Evolutionary conservation across 2,113 vertebrate genomes (phyloP).

Genomic region (Sinosuthora webbiana): DNA sequence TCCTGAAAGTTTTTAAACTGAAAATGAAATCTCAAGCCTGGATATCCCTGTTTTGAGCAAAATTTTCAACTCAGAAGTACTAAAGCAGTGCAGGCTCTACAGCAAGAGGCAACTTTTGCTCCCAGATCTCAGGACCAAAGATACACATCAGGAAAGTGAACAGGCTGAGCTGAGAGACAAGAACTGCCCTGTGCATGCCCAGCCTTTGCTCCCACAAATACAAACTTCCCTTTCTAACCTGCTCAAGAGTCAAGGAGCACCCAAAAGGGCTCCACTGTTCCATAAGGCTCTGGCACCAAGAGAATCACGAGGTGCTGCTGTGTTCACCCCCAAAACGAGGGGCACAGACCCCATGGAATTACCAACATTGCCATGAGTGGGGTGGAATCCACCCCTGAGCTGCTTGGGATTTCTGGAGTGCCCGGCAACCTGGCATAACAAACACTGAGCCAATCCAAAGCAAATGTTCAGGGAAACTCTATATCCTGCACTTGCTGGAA

Average conservation of each 20-base stretch:
- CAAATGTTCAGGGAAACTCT: slow-evolving; percentile 28
- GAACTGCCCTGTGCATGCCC: background rate
- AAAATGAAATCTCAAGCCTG: background rate
- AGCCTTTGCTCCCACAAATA: background rate
- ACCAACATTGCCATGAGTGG: rapidly evolving
- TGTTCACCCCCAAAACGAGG: background rate
- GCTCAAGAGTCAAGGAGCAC: background rate
- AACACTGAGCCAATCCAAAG: background rate
- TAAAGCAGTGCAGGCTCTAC: background rate
- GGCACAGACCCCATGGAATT: background rate
- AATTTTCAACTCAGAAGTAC: background rate
- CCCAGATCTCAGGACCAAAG: background rate
- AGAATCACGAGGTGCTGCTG: background rate
- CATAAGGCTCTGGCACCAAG: background rate
- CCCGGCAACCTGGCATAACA: slow-evolving; percentile 47
- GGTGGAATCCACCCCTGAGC: background rate
- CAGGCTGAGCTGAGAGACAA: background rate
- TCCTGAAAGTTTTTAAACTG: background rate
- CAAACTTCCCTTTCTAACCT: background rate
- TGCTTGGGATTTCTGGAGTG: background rate
- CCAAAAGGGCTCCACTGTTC: background rate
- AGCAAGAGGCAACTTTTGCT: background rate
- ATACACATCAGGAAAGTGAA: background rate
- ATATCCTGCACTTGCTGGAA: background rate
- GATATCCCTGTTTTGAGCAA: background rate